These are phyloP conservation scores for Hylaea fasciaria DNA, from an alignment of 2,888 invertebrate genomes.

Conservation along the genomic window DNA sequence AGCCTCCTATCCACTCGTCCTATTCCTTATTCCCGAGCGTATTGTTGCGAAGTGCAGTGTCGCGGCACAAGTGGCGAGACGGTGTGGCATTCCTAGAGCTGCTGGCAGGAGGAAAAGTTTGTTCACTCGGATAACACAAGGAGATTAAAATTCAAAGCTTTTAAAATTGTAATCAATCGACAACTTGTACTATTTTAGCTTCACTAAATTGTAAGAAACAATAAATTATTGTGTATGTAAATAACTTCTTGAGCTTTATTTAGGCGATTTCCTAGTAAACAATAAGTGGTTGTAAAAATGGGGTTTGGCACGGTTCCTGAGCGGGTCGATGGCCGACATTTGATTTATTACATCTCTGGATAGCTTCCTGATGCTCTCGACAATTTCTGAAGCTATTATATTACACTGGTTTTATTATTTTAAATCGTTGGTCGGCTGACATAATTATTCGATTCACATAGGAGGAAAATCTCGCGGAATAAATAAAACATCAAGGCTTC, in stretches of 20 bases:
- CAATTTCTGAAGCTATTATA: slow-evolving; percentile 31
- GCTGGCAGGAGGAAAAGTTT: slow-evolving; percentile 71
- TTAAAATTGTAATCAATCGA: slow-evolving; percentile 82
- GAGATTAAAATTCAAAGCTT: slow-evolving; percentile 79
- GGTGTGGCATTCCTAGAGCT: slow-evolving; percentile 73
- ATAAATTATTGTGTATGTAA: slow-evolving; percentile 86
- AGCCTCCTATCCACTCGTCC: slow-evolving; percentile 70
- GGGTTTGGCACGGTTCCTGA: slow-evolving; percentile 47
- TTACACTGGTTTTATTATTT: slow-evolving; percentile 17
- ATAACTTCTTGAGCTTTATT: slow-evolving; percentile 82
- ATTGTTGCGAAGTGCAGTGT: slow-evolving; percentile 44
- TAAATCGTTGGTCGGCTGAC: not conserved
- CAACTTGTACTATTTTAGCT: slow-evolving; percentile 82
- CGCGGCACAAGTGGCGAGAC: slow-evolving; percentile 70
- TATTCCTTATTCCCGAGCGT: slow-evolving; percentile 62
- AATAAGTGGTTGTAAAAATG: slow-evolving; percentile 54
- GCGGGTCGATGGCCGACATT: slow-evolving; percentile 49
- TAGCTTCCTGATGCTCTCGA: slow-evolving; percentile 23
- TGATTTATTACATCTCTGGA: slow-evolving; percentile 46
- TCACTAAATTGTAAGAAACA: slow-evolving; percentile 85
- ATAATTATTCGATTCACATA: not conserved
- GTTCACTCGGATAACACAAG: slow-evolving; percentile 75
- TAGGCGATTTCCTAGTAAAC: slow-evolving; percentile 67
- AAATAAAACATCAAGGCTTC: not conserved
- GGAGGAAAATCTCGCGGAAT: not conserved